phyloP scores from a whole-genome alignment of 2,113 vertebrate species.

The Psittacara wagleri region DNA sequence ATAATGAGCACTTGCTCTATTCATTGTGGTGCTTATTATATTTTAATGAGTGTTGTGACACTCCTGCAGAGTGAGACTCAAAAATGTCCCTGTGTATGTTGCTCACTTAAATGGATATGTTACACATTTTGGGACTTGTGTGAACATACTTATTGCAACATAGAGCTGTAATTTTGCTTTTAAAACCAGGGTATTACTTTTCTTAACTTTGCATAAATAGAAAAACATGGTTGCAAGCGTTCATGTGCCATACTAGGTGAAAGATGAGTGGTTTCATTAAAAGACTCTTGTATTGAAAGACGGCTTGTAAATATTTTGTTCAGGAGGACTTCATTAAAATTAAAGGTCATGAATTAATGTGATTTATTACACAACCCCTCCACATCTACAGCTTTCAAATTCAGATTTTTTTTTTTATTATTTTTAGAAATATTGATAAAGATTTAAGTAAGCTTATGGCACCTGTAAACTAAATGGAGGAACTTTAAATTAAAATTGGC shows the following conservation, averaged over 20 bases:
- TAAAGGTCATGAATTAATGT: background rate
- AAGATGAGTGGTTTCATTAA: background rate
- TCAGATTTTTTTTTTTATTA: background rate
- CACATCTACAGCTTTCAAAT: background rate
- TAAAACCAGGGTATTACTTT: background rate
- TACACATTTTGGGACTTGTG: background rate
- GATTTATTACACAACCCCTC: background rate
- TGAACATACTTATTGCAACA: background rate
- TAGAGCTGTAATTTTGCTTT: background rate
- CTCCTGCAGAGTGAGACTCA: background rate
- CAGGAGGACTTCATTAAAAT: background rate
- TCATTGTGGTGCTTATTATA: slow-evolving; percentile 38
- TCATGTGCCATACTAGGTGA: background rate
- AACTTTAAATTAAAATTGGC: background rate
- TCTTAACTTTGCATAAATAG: background rate
- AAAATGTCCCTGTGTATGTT: background rate
- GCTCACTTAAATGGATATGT: background rate
- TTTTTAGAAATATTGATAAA: background rate
- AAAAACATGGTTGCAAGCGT: background rate
- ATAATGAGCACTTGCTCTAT: slow-evolving; percentile 36
- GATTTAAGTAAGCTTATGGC: background rate
- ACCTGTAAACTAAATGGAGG: background rate
- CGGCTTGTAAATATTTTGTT: background rate
- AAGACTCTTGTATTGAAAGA: background rate
- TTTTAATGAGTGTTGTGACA: slow-evolving; percentile 55